Percentiles rank a stretch among this genome's conserved stretches.
Evolutionary conservation across 2,888 invertebrate species (phyloP).

Genomic region (Drepana falcataria): DNA sequence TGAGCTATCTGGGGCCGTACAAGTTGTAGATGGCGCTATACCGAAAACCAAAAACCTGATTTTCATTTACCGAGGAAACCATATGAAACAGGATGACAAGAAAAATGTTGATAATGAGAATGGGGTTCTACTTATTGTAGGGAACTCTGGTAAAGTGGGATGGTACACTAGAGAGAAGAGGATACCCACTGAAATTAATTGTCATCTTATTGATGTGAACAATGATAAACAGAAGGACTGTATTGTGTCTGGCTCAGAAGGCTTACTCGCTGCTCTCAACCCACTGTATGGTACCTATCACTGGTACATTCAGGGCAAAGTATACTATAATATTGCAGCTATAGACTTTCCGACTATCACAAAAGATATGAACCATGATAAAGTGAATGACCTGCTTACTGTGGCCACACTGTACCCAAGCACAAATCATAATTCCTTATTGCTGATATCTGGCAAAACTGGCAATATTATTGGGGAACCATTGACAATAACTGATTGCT

Average conservation of each 20-base stretch:
- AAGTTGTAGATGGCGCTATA: constrained; percentile 82
- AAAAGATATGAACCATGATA: constrained; percentile 85
- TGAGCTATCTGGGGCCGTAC: constrained; percentile 84
- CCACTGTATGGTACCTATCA: constrained; percentile 74
- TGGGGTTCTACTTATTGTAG: constrained; percentile 84
- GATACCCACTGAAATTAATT: constrained; percentile 85
- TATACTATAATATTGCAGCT: constrained; percentile 73
- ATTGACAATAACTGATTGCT: constrained; percentile 78
- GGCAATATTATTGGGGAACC: constrained; percentile 83
- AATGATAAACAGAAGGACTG: constrained; percentile 86
- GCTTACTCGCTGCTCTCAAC: constrained; percentile 75
- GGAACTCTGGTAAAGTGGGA: constrained; percentile 83
- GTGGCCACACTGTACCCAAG: constrained; percentile 74
- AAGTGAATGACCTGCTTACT: constrained; percentile 83
- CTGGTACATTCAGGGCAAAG: constrained; percentile 77
- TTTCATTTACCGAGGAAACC: constrained; percentile 84
- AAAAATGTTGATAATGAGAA: constrained; percentile 72
- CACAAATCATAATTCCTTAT: constrained; percentile 78
- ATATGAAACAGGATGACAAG: constrained; percentile 74
- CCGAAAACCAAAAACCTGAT: constrained; percentile 84
- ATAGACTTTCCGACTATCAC: constrained; percentile 84
- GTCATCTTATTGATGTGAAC: constrained; percentile 85
- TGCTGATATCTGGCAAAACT: constrained; percentile 84
- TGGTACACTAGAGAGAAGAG: constrained; percentile 85
- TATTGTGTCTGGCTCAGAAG: constrained; percentile 84